Percentiles rank a stretch among this genome's conserved stretches.
Evolutionary conservation across 2,888 invertebrate genomes (phyloP).

Genomic region (Crocallis elinguaria): DNA sequence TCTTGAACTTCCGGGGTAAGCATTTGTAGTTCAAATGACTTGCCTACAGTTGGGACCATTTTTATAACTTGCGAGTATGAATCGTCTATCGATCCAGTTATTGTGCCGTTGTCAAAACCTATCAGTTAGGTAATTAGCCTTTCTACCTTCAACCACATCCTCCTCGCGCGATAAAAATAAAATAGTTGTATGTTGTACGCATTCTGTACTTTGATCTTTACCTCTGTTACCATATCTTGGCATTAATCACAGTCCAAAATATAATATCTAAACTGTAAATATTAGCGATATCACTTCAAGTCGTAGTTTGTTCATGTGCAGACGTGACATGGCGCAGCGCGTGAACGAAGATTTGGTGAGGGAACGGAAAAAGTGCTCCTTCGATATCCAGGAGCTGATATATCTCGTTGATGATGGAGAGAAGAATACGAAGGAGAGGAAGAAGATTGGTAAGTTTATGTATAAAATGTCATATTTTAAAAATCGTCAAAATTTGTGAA

Average conservation of each 20-base stretch:
- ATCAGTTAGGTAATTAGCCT: too few relatives aligned
- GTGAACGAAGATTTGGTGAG: conserved; percentile 87
- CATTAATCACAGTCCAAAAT: not conserved
- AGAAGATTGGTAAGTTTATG: conserved; percentile 57
- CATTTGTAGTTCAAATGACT: too few relatives aligned
- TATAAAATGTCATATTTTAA: too few relatives aligned
- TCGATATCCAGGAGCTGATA: conserved; percentile 89
- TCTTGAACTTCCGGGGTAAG: too few relatives aligned
- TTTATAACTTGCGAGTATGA: too few relatives aligned
- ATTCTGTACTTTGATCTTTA: not conserved
- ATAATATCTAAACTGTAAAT: not conserved
- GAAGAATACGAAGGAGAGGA: conserved; percentile 87
- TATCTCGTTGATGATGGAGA: conserved; percentile 90
- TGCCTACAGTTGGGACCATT: too few relatives aligned
- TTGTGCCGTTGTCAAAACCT: too few relatives aligned
- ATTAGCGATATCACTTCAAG: conserved; percentile 21
- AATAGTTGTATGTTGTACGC: too few relatives aligned
- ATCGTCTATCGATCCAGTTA: too few relatives aligned
- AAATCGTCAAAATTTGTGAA: too few relatives aligned
- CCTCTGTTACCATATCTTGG: not conserved
- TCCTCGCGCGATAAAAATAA: too few relatives aligned
- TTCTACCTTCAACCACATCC: too few relatives aligned
- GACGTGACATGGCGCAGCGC: conserved; percentile 20
- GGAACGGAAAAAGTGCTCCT: conserved; percentile 89
- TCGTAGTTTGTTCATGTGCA: not conserved